Conservation (phyloP, 2,888 invertebrate genomes). For the Pimpla rufipes region DNA sequence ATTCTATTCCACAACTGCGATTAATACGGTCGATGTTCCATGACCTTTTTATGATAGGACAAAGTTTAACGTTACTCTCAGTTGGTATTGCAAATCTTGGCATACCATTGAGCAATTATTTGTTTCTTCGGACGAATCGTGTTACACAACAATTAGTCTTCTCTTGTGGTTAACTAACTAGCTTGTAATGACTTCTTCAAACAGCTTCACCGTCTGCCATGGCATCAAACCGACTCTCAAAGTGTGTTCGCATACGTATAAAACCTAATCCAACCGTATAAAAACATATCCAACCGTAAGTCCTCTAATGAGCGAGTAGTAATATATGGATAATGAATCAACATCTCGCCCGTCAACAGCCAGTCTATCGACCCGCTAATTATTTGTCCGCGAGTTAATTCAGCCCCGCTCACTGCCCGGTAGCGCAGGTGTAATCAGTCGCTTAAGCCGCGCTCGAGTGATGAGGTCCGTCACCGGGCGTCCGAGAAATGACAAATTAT, state of each 20-base stretch:
- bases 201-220: not conserved
- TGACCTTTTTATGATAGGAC: too few relatives aligned
- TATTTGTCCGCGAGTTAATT: slow-evolving; percentile 34
- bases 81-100: too few relatives aligned
- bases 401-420: slow-evolving; percentile 13
- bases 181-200: not conserved
- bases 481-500: slow-evolving; percentile 55
- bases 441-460: slow-evolving; percentile 9
- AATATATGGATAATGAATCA: not conserved
- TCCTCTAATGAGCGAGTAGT: not conserved
- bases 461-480: slow-evolving; percentile 17
- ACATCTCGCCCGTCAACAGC: not conserved
- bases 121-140: too few relatives aligned
- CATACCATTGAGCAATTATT: too few relatives aligned
- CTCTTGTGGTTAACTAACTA: not conserved
- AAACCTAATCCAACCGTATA: not conserved
- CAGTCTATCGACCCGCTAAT: slow-evolving; percentile 28
- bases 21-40: too few relatives aligned
- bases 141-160: too few relatives aligned
- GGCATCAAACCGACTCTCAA: not conserved
- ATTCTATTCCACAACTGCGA: too few relatives aligned
- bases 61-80: too few relatives aligned
- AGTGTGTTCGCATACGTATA: not conserved
- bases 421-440: slow-evolving; percentile 32
- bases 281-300: not conserved